phyloP scores from a whole-genome alignment of 2,113 vertebrate species.

The Oryzias melastigma region DNA sequence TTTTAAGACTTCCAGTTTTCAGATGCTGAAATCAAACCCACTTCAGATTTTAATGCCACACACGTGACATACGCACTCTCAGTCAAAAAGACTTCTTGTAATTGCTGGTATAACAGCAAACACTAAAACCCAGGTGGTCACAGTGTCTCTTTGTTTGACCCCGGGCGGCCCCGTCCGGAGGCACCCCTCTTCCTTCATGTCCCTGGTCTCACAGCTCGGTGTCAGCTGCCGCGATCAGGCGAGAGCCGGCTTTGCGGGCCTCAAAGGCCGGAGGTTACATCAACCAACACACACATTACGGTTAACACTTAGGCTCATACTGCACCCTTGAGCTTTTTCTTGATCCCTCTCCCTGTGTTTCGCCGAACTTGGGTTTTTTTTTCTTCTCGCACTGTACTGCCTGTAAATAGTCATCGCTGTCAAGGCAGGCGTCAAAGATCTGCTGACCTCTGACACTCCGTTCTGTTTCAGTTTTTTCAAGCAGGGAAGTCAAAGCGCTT shows the following conservation, averaged over 20 bases:
- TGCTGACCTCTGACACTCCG: conserved; percentile 51
- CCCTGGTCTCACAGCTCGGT: conserved; percentile 64
- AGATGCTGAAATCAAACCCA: conserved; percentile 16
- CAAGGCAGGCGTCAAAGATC: conserved; percentile 52
- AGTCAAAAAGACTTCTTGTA: conserved; percentile 43
- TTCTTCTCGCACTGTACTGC: conserved; percentile 15
- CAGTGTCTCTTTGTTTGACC: conserved; percentile 74
- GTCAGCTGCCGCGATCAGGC: conserved; percentile 78
- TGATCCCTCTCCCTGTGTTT: conserved; percentile 10
- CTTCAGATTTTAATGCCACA: conserved; percentile 14
- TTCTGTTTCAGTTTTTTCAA: conserved; percentile 5
- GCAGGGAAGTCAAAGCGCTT: not conserved
- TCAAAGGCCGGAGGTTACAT: conserved; percentile 79
- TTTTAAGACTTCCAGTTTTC: conserved; percentile 2
- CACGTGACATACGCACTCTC: not conserved
- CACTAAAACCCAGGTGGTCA: conserved; percentile 49
- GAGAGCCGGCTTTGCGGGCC: conserved; percentile 48
- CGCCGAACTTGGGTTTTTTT: conserved; percentile 9
- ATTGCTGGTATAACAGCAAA: conserved; percentile 68
- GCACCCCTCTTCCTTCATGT: conserved; percentile 55
- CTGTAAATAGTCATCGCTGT: conserved; percentile 46
- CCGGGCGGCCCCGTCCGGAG: conserved; percentile 43
- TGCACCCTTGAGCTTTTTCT: conserved; percentile 48
- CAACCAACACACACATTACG: conserved; percentile 75
- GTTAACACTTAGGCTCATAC: conserved; percentile 74